Evolutionary conservation across 2,888 invertebrate species (phyloP).

Genomic region (Perizoma flavofasciatum): DNA sequence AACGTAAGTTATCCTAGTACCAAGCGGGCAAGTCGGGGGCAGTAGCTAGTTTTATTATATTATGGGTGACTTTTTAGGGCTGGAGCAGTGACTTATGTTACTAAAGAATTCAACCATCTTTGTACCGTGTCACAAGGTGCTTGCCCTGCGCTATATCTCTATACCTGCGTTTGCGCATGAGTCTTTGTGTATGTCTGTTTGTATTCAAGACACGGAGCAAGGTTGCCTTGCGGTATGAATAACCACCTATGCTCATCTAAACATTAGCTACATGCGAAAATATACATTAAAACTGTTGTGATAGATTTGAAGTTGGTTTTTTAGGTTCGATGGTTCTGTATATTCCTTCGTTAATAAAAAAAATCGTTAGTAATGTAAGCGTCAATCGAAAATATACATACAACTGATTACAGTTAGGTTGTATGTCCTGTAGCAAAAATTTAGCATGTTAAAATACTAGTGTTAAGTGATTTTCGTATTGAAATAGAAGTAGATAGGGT

Average conservation of each 20-base stretch:
- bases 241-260: constrained; percentile 1
- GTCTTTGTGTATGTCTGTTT: constrained; percentile 48
- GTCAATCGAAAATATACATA: constrained; percentile 14
- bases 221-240: constrained; percentile 39
- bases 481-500: background rate
- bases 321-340: no score
- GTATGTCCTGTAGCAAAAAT: constrained; percentile 1
- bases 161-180: constrained; percentile 23
- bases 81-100: background rate
- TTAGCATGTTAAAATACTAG: no score
- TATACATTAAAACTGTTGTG: background rate
- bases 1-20: no score
- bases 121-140: constrained; percentile 32
- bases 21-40: no score
- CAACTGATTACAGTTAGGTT: background rate
- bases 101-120: constrained; percentile 14
- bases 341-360: background rate
- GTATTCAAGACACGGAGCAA: constrained; percentile 52
- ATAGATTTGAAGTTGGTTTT: background rate
- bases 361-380: background rate
- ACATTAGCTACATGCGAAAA: constrained; percentile 11
- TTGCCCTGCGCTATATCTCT: constrained; percentile 38
- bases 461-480: no score
- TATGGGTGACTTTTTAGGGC: no score
- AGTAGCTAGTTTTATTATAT: no score